Evolutionary conservation across 2,113 vertebrate genomes (phyloP), one percentile per base, ranked within the genome.

Genomic region (Cephalopterus ornatus): DNA sequence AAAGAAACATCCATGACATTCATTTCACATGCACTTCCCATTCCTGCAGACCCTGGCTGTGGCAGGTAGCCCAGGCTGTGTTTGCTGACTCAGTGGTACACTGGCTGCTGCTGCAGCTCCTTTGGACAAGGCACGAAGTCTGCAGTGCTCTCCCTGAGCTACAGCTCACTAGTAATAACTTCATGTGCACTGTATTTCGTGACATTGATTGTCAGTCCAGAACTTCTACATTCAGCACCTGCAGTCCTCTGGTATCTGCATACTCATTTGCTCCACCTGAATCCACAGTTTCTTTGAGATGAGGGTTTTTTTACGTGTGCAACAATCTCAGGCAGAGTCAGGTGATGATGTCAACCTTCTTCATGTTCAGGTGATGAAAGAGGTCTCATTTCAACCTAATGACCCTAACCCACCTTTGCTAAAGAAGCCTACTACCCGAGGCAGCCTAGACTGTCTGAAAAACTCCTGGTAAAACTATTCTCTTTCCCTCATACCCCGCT

Each of bases 1-100:
- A 65, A 55, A 72, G 7, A 68, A 39, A 24, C 27, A 35, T 13
- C 71, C 16, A 1, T 26, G 42, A 28, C 13, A 26, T 30, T 23
- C 0, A 3, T 32, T 39, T 33, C 52, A 22, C 4, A 0, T 2
- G 28, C 55, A 8, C 28, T 21, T 63, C 37, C 56, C 37, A 30
- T 1, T 9, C 37, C 27, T 47, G n/a, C 50, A 35, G 55, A 26
- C 32, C 24, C 11, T 32, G 84, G 55, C 55, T 14, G 20, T 2
- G 4, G 56, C 0, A 2, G 44, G 26, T 42, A 53, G 15, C 39
- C 33, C 42, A 16, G 39, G 5, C 21, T 6, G 9, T 16, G 39
- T 67, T 62, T 71, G 39, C 61, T 52, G 28, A 13, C 42, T 53
- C 17, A 5, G 53, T 3, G 62, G 16, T 4, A 6, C 2, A 3